Conservation (phyloP, 2,888 invertebrate genomes). For the Tuta absoluta region DNA sequence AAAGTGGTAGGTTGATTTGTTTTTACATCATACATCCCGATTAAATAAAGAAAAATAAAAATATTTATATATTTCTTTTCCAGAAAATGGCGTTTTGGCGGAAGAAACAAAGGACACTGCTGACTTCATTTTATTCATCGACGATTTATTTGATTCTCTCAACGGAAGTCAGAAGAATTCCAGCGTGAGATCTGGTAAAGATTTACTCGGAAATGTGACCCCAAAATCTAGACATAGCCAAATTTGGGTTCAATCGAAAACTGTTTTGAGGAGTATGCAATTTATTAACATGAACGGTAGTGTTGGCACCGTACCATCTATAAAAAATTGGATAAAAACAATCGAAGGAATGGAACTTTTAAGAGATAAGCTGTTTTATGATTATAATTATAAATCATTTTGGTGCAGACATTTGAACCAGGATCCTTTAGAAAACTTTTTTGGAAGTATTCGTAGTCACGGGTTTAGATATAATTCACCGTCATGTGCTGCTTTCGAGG, state of each 20-base stretch:
- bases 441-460: constrained; percentile 27
- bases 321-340: constrained; percentile 16
- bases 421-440: constrained; percentile 24
- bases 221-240: constrained; percentile 15
- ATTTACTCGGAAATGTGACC: constrained; percentile 10
- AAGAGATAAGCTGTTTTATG: too few relatives aligned
- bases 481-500: too few relatives aligned
- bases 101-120: constrained; percentile 18
- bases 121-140: constrained; percentile 16
- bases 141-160: constrained; percentile 19
- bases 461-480: constrained; percentile 27
- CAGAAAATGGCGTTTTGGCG: constrained; percentile 16
- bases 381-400: constrained; percentile 12
- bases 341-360: constrained; percentile 14
- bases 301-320: not conserved
- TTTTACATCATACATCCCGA: too few relatives aligned
- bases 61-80: too few relatives aligned
- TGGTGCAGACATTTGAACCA: constrained; percentile 27
- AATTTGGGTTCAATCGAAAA: constrained; percentile 12
- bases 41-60: too few relatives aligned
- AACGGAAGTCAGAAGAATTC: constrained; percentile 19
- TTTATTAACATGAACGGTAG: constrained; percentile 10
- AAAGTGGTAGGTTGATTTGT: too few relatives aligned
- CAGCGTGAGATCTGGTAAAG: constrained; percentile 11
- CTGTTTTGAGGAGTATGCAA: constrained; percentile 19